Base-by-base conservation (phyloP, 2,113 vertebrate genomes). In the Caranx melampygus region DNA sequence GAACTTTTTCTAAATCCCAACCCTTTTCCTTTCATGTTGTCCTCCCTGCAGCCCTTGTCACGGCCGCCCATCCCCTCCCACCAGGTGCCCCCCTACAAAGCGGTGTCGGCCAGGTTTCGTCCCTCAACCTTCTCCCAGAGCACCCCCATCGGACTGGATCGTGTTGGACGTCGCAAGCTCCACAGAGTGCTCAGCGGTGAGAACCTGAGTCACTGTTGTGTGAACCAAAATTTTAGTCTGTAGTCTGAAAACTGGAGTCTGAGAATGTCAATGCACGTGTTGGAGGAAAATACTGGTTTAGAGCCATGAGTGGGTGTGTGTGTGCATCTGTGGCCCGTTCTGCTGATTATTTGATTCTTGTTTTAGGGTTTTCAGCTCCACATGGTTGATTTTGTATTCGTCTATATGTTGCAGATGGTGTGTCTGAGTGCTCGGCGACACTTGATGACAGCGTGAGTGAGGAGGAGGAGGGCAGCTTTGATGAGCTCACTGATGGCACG, bases 391-490 rank as follows among this genome's bases (percentile, higher is more conserved):
- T 4, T 47, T 57, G 66, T 26, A 40, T 57, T 54, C 69, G 3
- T 62, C 1, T 75, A 14, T 58, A 26, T 72, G 68, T 87, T 91
- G 79, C 95, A 95, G 98, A 97, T 87, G 96, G 95, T 52, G 92
- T 91, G 42, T 92, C 95, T 0, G 95, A 97, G 75, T 92, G 95
- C 31, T 94, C 94, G 0, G 91, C 90, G 6, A 92, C 96, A 81
- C 95, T 95, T 20, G 97, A 99, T 4, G 97, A 97, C 94, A 98
- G 97, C 60, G 96, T 97, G 67, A 98, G 97, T 0, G 98, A 99
- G 89, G 97, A 99, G 89, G 97, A 97, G 83, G 97, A 97, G 57
- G 96, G 96, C 82, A 98, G 96, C 91, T 98, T 97, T 0, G 98
- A 98, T 55, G 98, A 98, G 44, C 95, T 98, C 64, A 94, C 95